Conservation (phyloP, 2,113 vertebrate species). For the Lepus timidus region DNA sequence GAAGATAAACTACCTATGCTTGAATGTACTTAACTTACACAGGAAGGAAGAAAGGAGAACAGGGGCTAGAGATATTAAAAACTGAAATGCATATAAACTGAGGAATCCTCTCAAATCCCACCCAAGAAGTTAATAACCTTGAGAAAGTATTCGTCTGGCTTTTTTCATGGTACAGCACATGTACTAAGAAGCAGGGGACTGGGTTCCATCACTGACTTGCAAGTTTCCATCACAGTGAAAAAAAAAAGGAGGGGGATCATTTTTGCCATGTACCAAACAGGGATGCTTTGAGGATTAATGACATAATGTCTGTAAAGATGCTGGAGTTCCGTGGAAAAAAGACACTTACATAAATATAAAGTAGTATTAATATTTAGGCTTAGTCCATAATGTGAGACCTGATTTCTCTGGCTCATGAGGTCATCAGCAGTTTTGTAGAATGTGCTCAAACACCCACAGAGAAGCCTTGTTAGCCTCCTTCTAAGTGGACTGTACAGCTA, state of each 20-base stretch:
- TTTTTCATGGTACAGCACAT: constrained; percentile 60
- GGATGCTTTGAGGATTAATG: constrained; percentile 83
- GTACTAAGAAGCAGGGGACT: constrained; percentile 57
- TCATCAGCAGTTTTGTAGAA: constrained; percentile 70
- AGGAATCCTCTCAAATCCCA: constrained; percentile 64
- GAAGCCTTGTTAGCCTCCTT: constrained; percentile 57
- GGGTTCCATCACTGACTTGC: constrained; percentile 73
- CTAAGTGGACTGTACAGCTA: constrained; percentile 23
- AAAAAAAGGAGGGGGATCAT: constrained; percentile 45
- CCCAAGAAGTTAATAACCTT: constrained; percentile 60
- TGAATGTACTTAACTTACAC: constrained; percentile 48
- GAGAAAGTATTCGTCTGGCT: constrained; percentile 48
- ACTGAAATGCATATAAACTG: constrained; percentile 34
- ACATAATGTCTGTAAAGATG: constrained; percentile 84
- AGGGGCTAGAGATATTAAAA: constrained; percentile 27
- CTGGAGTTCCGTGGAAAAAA: constrained; percentile 80
- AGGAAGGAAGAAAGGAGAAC: constrained; percentile 54
- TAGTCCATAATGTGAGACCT: constrained; percentile 80
- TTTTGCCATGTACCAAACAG: constrained; percentile 78
- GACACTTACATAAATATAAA: constrained; percentile 81
- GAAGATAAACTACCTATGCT: neutral
- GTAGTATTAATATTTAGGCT: constrained; percentile 83
- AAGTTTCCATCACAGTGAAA: constrained; percentile 81
- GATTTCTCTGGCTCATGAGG: constrained; percentile 78
- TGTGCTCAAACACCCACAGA: constrained; percentile 69